These are phyloP conservation scores for Rutilus rutilus DNA, from an alignment of 2,113 vertebrate species.

Conservation along the genomic window DNA sequence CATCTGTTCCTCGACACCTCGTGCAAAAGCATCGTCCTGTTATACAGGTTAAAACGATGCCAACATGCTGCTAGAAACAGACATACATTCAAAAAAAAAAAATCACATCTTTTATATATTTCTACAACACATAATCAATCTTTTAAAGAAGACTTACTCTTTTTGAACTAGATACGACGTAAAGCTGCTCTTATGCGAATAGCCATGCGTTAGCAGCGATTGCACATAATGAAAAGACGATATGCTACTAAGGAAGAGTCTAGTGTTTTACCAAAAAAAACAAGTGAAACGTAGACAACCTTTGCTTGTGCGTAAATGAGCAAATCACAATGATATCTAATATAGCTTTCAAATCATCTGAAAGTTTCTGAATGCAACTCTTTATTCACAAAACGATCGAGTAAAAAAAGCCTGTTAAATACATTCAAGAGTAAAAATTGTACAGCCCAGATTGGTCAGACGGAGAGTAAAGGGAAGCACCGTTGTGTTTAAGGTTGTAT, in stretches of 20 bases:
- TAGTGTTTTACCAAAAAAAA: slow-evolving; percentile 21
- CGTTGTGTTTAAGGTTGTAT: slow-evolving; percentile 85
- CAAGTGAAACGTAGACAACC: neutral
- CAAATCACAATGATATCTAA: slow-evolving; percentile 4
- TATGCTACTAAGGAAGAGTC: slow-evolving; percentile 17
- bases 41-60: slow-evolving; percentile 45
- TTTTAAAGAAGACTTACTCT: slow-evolving; percentile 7
- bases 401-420: slow-evolving; percentile 62
- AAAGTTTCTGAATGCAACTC: neutral
- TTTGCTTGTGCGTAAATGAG: slow-evolving; percentile 9
- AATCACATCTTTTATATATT: slow-evolving; percentile 42
- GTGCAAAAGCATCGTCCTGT: slow-evolving; percentile 68
- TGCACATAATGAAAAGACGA: slow-evolving; percentile 46
- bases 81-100: slow-evolving; percentile 42
- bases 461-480: neutral
- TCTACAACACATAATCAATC: slow-evolving; percentile 34
- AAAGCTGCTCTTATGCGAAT: slow-evolving; percentile 59
- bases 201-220: slow-evolving; percentile 74
- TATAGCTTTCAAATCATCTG: neutral
- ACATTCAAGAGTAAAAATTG: slow-evolving; percentile 69
- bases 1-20: slow-evolving; percentile 54
- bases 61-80: slow-evolving; percentile 27
- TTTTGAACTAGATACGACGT: slow-evolving; percentile 32
- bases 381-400: neutral
- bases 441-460: slow-evolving; percentile 56